phyloP scores from a whole-genome alignment of 2,113 vertebrate species.

The Lanius collurio region DNA sequence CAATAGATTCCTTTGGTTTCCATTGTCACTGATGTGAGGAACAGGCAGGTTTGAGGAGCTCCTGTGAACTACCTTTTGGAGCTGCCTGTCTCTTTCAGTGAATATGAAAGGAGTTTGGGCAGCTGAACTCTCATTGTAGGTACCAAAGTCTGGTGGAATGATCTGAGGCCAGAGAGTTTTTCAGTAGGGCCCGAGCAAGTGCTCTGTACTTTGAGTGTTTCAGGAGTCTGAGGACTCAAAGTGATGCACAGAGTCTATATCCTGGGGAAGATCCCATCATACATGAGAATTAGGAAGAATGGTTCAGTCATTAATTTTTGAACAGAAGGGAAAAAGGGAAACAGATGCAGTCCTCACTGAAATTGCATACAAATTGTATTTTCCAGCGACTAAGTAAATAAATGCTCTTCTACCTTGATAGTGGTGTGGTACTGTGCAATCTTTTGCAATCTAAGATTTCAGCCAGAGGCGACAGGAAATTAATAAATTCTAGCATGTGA shows the following conservation, averaged over 20 bases:
- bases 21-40: not conserved
- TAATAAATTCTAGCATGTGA: conserved; percentile 4
- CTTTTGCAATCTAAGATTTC: not conserved
- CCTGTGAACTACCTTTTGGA: not conserved
- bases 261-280: not conserved
- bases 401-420: not conserved
- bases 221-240: not conserved
- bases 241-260: not conserved
- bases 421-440: not conserved
- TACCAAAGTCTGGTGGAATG: not conserved
- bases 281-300: not conserved
- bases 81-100: not conserved
- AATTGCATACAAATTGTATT: not conserved
- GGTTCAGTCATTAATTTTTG: not conserved
- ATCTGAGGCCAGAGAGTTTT: not conserved
- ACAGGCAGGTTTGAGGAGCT: not conserved
- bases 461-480: conserved; percentile 24
- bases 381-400: not conserved
- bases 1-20: not conserved
- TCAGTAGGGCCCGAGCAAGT: not conserved
- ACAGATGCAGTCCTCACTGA: not conserved
- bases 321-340: not conserved
- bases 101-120: not conserved
- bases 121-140: not conserved
- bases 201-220: not conserved